Percentiles rank a stretch among this genome's conserved stretches.
These are phyloP conservation scores for Leptodactylus fuscus DNA, from an alignment of 2,113 vertebrate genomes.

Conservation along the genomic window DNA sequence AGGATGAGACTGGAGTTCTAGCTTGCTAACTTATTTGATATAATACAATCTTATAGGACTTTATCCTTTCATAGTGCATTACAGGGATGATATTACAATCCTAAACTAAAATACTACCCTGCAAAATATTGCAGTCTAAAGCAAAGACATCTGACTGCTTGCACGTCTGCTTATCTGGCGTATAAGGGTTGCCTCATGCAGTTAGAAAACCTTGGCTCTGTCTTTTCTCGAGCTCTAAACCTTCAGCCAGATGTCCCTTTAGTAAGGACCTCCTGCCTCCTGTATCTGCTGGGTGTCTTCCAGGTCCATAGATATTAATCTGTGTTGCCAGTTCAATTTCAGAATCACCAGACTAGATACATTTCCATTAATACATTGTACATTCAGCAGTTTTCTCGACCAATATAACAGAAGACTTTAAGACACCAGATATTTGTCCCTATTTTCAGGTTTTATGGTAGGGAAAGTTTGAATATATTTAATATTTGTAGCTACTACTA, in stretches of 20 bases:
- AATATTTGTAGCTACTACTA: neutral
- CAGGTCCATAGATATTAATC: constrained; percentile 17
- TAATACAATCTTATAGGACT: neutral
- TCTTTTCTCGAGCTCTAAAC: neutral
- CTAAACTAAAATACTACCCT: neutral
- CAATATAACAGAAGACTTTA: neutral
- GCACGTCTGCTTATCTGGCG: neutral
- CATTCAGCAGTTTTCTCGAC: neutral
- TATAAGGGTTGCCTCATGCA: neutral
- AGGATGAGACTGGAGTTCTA: neutral
- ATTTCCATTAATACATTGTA: constrained; percentile 5
- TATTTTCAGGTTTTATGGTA: neutral
- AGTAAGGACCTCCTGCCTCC: constrained; percentile 26
- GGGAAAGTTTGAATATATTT: neutral
- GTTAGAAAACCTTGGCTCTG: constrained; percentile 23
- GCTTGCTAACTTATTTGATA: neutral
- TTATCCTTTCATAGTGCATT: neutral
- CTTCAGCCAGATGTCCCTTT: constrained; percentile 30
- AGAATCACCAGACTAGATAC: neutral
- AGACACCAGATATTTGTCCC: neutral
- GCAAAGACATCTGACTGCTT: neutral
- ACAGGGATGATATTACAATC: neutral
- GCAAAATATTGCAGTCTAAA: neutral
- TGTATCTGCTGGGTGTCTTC: constrained; percentile 13
- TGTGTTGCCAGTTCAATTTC: constrained; percentile 12